These are phyloP conservation scores for Limnephilus marmoratus DNA, from an alignment of 2,888 invertebrate species.

Conservation along the genomic window DNA sequence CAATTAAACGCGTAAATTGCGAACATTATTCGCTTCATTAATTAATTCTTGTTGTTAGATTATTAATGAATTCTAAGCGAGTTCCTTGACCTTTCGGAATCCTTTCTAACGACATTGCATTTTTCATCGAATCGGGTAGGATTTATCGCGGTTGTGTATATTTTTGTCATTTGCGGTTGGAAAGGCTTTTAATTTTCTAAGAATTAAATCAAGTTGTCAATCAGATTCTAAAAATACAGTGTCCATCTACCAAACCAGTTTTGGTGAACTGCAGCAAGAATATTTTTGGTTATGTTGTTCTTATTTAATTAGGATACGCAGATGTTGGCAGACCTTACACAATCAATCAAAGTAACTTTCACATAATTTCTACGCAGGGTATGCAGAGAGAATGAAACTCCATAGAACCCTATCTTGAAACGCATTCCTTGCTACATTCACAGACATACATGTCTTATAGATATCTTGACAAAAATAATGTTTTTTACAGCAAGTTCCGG, in stretches of 20 bases:
- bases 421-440: background rate
- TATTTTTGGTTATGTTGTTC: background rate
- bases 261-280: background rate
- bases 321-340: background rate
- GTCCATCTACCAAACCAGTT: background rate
- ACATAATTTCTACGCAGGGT: background rate
- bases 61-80: background rate
- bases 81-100: constrained; percentile 35
- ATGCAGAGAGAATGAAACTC: background rate
- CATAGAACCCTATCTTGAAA: background rate
- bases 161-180: background rate
- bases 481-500: too few relatives aligned
- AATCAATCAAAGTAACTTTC: background rate
- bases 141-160: background rate
- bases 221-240: background rate
- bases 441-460: background rate
- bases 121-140: background rate
- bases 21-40: background rate
- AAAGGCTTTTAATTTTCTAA: background rate
- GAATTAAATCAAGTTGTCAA: background rate
- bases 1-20: background rate
- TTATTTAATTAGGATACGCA: background rate
- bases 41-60: background rate
- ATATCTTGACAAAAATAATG: too few relatives aligned
- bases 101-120: constrained; percentile 21